These are phyloP conservation scores for Petaurus breviceps DNA, from an alignment of 2,113 vertebrate species.

Conservation along the genomic window DNA sequence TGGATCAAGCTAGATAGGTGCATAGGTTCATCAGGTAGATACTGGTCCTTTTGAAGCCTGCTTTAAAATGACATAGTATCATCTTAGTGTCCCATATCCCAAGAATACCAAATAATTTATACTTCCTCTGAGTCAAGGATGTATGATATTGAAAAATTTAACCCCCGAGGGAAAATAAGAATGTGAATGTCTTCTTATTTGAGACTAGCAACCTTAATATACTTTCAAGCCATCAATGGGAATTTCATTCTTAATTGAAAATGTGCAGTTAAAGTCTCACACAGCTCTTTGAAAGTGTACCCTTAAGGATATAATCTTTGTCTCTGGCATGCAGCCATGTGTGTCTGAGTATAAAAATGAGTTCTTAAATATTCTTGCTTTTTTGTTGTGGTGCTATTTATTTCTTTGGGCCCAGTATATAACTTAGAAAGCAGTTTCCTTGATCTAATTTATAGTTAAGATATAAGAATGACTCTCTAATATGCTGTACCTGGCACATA, in stretches of 20 bases:
- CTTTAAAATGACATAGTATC: not conserved
- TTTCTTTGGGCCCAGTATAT: not conserved
- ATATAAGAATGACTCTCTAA: not conserved
- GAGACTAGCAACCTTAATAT: not conserved
- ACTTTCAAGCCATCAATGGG: slow-evolving; percentile 49
- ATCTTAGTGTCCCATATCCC: not conserved
- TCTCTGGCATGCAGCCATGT: not conserved
- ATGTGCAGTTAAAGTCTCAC: not conserved
- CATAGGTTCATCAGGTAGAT: not conserved
- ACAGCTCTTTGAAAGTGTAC: slow-evolving; percentile 24
- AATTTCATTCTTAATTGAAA: slow-evolving; percentile 58
- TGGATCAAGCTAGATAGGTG: not conserved
- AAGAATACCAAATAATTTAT: not conserved
- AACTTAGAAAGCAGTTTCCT: not conserved
- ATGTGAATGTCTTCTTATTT: slow-evolving; percentile 4
- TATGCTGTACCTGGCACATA: not conserved
- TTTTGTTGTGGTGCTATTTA: not conserved
- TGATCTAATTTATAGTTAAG: not conserved
- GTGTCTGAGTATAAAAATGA: slow-evolving; percentile 9
- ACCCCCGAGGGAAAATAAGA: not conserved
- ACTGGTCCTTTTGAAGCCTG: not conserved
- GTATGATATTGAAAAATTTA: not conserved
- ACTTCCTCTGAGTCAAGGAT: not conserved
- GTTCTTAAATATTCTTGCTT: slow-evolving; percentile 53
- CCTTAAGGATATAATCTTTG: slow-evolving; percentile 27